These are phyloP conservation scores for Allacma fusca DNA, from an alignment of 2,888 invertebrate genomes.

Conservation along the genomic window DNA sequence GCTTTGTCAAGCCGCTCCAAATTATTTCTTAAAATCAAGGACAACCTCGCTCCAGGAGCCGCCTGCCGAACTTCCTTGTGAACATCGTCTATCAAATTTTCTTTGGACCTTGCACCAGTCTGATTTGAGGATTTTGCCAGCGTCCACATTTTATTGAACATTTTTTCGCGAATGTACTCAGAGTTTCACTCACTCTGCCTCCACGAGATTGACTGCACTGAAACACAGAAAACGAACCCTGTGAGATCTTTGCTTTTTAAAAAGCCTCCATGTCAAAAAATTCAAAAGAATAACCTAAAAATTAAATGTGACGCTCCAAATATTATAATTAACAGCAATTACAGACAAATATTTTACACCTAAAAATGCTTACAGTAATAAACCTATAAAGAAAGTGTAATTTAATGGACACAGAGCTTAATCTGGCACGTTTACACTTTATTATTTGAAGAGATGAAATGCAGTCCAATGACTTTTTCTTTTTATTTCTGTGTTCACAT, in stretches of 20 bases:
- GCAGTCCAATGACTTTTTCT: slow-evolving; percentile 12
- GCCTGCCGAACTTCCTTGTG: slow-evolving; percentile 63
- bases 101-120: slow-evolving; percentile 48
- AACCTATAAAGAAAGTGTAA: not conserved
- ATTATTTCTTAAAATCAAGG: slow-evolving; percentile 68
- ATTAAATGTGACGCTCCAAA: not conserved
- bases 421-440: not conserved
- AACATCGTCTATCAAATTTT: slow-evolving; percentile 57
- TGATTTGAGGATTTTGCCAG: slow-evolving; percentile 53
- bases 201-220: not conserved
- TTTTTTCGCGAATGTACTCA: slow-evolving; percentile 39
- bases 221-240: not conserved
- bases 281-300: not conserved
- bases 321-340: not conserved
- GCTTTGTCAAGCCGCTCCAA: slow-evolving; percentile 71
- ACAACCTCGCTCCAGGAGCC: slow-evolving; percentile 74
- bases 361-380: not conserved
- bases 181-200: not conserved
- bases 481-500: not conserved
- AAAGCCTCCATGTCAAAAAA: no score
- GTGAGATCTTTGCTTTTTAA: not conserved
- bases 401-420: not conserved
- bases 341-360: not conserved
- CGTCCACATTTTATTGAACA: slow-evolving; percentile 61
- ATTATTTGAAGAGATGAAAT: not conserved